A percentile compares a stretch with the other conserved stretches of the same genome.
Evolutionary conservation across 64 coral and sea anemone genomes (phyloP).

Genomic region (Stylophora pistillata): DNA sequence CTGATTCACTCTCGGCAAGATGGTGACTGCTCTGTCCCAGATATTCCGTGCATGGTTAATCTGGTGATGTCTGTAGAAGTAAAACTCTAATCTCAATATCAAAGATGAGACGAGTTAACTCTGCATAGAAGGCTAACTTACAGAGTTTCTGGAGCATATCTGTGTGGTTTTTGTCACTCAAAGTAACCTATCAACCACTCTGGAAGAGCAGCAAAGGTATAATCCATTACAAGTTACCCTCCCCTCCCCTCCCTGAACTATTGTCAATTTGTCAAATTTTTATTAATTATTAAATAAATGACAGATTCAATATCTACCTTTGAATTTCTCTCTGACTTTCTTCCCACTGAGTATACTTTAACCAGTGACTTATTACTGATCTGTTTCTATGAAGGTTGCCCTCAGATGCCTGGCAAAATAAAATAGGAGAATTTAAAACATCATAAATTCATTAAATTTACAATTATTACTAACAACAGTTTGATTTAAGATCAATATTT

Average conservation of each 20-base stretch:
- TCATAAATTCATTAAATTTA: no score
- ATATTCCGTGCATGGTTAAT: constrained; percentile 99
- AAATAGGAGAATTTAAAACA: no score
- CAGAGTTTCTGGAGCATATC: no score
- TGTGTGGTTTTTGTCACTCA: no score
- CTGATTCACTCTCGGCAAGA: constrained; percentile 95
- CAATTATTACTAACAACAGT: no score
- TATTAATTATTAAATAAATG: not conserved
- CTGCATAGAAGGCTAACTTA: no score
- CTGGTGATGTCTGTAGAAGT: constrained; percentile 77
- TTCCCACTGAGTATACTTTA: constrained; percentile 97
- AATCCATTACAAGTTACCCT: no score
- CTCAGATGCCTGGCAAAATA: constrained; percentile 84
- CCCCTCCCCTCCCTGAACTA: no score
- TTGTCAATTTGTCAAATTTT: no score
- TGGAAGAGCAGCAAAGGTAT: no score
- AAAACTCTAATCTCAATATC: not conserved
- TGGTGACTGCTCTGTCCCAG: constrained; percentile 99
- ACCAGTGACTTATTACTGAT: constrained; percentile 89
- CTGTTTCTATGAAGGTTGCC: constrained; percentile 89
- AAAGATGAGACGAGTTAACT: not conserved
- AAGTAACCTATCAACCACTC: no score
- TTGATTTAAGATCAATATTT: no score
- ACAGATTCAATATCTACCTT: constrained; percentile 38
- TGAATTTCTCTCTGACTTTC: constrained; percentile 97